Conservation (phyloP, 2,888 invertebrate genomes). For the Gnatocerus cornutus region DNA sequence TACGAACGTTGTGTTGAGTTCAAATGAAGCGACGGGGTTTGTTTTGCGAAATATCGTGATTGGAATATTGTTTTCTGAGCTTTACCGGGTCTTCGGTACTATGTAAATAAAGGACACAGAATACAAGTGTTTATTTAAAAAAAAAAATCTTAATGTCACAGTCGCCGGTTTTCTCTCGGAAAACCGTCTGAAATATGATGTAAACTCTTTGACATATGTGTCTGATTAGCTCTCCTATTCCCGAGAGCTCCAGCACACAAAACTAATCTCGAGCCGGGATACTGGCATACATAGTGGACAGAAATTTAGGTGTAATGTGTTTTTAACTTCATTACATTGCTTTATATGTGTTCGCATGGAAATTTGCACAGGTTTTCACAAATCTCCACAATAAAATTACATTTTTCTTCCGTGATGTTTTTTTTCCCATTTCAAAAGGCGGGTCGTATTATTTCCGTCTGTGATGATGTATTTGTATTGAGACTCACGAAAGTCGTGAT, state of each 20-base stretch:
- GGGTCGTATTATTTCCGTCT: slow-evolving; percentile 21
- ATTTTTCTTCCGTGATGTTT: slow-evolving; percentile 21
- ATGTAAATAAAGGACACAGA: too few species aligned
- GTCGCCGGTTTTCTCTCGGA: too few species aligned
- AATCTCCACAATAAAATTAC: slow-evolving; percentile 38
- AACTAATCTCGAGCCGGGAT: slow-evolving; percentile 55
- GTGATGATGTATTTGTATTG: slow-evolving; percentile 39
- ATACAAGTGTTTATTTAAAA: too few species aligned
- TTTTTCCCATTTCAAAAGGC: neutral
- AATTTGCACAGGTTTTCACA: slow-evolving; percentile 35
- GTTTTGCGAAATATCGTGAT: neutral
- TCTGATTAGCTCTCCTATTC: slow-evolving; percentile 59
- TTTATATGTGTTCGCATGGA: slow-evolving; percentile 42
- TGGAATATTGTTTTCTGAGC: slow-evolving; percentile 13
- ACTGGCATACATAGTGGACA: slow-evolving; percentile 45
- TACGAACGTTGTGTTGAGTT: slow-evolving; percentile 9
- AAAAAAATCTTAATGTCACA: too few species aligned
- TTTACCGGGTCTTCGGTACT: neutral
- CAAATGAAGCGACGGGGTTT: slow-evolving; percentile 1
- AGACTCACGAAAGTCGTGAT: slow-evolving; percentile 40
- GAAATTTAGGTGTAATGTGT: slow-evolving; percentile 54
- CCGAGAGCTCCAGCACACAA: slow-evolving; percentile 56
- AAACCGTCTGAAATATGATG: slow-evolving; percentile 56
- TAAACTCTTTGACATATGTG: slow-evolving; percentile 56
- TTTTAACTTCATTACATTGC: slow-evolving; percentile 54